phyloP scores from a whole-genome alignment of 2,888 invertebrate genomes.

The Monoplex corrugatus region DNA sequence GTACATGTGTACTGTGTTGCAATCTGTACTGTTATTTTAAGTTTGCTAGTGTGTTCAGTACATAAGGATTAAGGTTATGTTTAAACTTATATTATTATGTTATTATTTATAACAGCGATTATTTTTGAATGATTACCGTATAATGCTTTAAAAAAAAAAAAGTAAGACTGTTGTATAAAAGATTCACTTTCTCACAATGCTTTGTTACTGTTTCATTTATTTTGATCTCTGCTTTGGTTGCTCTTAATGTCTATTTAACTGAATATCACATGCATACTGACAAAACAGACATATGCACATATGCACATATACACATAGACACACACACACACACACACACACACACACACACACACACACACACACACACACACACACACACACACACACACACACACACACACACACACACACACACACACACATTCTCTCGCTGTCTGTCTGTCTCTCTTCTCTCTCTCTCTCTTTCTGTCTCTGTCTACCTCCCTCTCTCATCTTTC shows the following conservation, averaged over 20 bases:
- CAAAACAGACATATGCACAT: neutral
- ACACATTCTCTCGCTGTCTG: neutral
- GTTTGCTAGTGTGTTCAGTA: too few relatives aligned
- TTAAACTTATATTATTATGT: too few relatives aligned
- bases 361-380: slow-evolving; percentile 16
- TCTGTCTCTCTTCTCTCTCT: neutral
- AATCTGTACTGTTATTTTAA: too few relatives aligned
- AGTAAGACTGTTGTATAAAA: too few relatives aligned
- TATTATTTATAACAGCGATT: too few relatives aligned
- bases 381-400: neutral
- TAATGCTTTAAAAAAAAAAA: too few relatives aligned
- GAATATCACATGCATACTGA: neutral
- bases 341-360: slow-evolving; percentile 17
- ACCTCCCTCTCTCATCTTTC: too few relatives aligned
- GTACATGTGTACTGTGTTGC: too few relatives aligned
- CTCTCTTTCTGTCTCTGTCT: neutral
- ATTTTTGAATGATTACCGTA: too few relatives aligned
- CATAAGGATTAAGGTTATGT: too few relatives aligned
- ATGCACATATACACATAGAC: neutral
- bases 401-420: neutral
- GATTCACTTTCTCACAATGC: too few relatives aligned
- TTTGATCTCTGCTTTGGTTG: neutral
- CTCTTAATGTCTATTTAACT: neutral
- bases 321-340: slow-evolving; percentile 2
- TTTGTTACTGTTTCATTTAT: neutral